Percentiles rank a stretch among this genome's conserved stretches.
Evolutionary conservation across 2,113 vertebrate genomes (phyloP).

Genomic region (Phyllostomus discolor): DNA sequence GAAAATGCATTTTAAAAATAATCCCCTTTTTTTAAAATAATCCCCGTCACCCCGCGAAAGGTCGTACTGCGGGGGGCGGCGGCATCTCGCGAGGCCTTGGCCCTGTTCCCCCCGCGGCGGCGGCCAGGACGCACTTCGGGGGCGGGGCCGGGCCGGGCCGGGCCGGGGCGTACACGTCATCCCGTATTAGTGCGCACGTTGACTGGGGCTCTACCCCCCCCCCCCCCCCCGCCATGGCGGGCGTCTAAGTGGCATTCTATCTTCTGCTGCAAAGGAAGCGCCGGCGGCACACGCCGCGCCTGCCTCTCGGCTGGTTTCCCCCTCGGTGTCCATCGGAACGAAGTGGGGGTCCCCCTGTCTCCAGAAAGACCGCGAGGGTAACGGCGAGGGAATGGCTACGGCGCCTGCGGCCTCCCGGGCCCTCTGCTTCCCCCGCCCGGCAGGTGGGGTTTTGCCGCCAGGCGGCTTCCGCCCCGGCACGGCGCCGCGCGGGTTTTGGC

Average conservation of each 20-base stretch:
- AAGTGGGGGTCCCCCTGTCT: not conserved
- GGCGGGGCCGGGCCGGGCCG: too few relatives aligned
- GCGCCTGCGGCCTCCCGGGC: not conserved
- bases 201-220: too few relatives aligned
- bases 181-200: too few relatives aligned
- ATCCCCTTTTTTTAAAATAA: not conserved
- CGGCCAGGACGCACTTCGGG: not conserved
- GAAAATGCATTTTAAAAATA: not conserved
- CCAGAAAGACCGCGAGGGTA: not conserved
- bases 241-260: not conserved
- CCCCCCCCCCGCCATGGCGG: not conserved
- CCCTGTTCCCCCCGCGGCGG: not conserved
- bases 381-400: not conserved
- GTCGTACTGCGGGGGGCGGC: not conserved
- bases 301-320: not conserved
- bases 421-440: rapidly evolving
- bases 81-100: not conserved
- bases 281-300: not conserved
- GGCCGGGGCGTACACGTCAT: too few relatives aligned
- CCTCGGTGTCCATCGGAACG: not conserved
- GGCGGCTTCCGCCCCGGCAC: not conserved
- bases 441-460: not conserved
- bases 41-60: not conserved
- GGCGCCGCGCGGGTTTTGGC: not conserved
- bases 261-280: not conserved